Base-by-base conservation (phyloP, 2,888 invertebrate species). In the Hypsopygia costalis region DNA sequence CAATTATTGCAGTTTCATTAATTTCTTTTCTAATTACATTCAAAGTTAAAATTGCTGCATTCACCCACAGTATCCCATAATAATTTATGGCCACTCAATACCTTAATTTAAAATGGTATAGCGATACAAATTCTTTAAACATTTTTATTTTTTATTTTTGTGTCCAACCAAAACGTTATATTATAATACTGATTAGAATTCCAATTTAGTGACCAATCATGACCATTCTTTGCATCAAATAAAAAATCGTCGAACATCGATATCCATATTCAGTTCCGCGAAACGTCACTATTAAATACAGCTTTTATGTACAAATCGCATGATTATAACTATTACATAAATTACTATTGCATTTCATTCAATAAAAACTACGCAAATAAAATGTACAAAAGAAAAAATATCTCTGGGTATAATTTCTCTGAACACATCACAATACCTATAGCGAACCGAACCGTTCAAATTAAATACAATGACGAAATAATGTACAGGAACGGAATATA, bases 341-440 rank as follows among this genome's bases (percentile, higher is more conserved):
- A 83, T 88, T 86, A 86, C 88, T 88, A 87, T 88, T 88, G 88
- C 87, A 79, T 85, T 85, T 85, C 74, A 67, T 80, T 75, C 69
- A 71, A 77, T 79, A 82, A 65, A 69, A 68, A 71, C 81, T 86
- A 87, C 72, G 69, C 71, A 76, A 81, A 75, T 75, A 75, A 77
- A 81, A 86, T 85, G 66, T 86, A 86, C 83, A 88, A 77, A 79
- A 67, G 58, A 63, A 58, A 60, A 58, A 66, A 61, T 49, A 59
- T 63, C 55, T 68, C 60, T 70, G 64, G 65, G 67, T 69, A 43
- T 51, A 67, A 63, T 67, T 58, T 64, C 69, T 77, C 70, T 76
- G 78, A 83, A 82, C 81, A 83, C 86, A 80, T 85, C 77, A 81
- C 86, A 85, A 87, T 81, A 81, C 85, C 85, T 83, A 80, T 70